Conservation (phyloP, 2,797 vertebrate genomes). For the Neosilurus mollespiculum region DNA sequence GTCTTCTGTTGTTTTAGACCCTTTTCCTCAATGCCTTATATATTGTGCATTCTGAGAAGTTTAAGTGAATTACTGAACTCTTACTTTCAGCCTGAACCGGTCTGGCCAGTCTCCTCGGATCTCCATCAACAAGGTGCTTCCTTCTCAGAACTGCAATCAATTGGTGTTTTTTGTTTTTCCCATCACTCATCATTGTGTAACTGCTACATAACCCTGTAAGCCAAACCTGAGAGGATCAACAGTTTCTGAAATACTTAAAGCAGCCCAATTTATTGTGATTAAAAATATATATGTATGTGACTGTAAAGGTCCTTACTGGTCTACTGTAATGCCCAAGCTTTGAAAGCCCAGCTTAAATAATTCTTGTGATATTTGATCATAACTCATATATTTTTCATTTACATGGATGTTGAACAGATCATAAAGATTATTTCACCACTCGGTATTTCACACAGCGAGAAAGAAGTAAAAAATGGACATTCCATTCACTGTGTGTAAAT, state of each 20-base stretch:
- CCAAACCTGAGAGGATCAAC: not conserved
- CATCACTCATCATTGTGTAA: not conserved
- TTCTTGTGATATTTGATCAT: no score
- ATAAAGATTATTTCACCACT: no score
- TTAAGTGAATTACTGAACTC: not conserved
- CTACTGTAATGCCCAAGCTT: no score
- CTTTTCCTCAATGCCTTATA: not conserved
- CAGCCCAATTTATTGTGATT: not conserved
- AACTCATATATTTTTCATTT: no score
- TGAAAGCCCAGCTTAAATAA: no score
- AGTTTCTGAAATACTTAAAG: constrained; percentile 11
- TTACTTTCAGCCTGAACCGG: not conserved
- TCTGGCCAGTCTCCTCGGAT: not conserved
- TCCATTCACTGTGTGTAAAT: no score
- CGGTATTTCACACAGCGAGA: no score
- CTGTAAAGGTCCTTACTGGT: no score
- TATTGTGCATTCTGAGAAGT: not conserved
- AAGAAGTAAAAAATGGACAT: no score
- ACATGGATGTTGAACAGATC: no score
- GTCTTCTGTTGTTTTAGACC: not conserved
- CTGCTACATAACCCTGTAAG: not conserved
- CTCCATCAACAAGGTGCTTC: not conserved
- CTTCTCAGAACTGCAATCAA: not conserved
- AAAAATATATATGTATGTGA: no score
- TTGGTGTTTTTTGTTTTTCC: not conserved